Evolutionary conservation across 1,140 invertebrate genomes (phyloP), one percentile per base, ranked within the genome.

Genomic region (Scylla paramamosain): DNA sequence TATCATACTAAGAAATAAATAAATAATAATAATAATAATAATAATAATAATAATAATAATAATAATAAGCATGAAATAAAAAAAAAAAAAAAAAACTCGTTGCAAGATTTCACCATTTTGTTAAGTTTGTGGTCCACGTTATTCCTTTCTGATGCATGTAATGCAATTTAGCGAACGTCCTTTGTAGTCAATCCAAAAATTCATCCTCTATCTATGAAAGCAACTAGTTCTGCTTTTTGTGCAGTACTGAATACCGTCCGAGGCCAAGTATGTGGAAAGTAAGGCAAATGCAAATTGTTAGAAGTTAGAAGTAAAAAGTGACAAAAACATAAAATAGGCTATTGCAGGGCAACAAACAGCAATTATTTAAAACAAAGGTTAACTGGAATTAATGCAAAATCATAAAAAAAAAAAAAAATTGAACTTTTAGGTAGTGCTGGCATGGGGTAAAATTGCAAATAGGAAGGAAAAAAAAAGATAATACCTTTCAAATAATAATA

Each of bases 121-220:
- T 95, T 93, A 87, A 95, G 86, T 87, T 95, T 95, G n/a, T 95
- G 94, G 77, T 91, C 89, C 83, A 82, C 48, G 31, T 94, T 52
- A 52, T 94, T 94, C 46, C 39, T 94, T 46, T 94, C 93, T 4
- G 93, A 88, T 32, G 52, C 89, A n/a, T 94, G 84, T 7, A 82
- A 95, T 29, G 94, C 94, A 92, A 95, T 87, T 90, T 93, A 95
- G 31, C 91, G 90, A 84, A 95, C 90, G 31, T 95, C 94, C 91
- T 90, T 52, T 67, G 94, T 93, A 84, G 94, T 95, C 52, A 92
- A 67, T 92, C 94, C 93, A 29, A 91, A 84, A 48, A 95, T 93
- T 91, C 88, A 92, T 59, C 91, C 32, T 95, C 46, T 32, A 95
- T 95, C 39, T 31, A 90, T 59, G 92, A 95, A 92, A 95, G 93